Percentiles rank a stretch among this genome's conserved stretches.
phyloP scores from a whole-genome alignment of 2,888 invertebrate species.

The Phortica magna region DNA sequence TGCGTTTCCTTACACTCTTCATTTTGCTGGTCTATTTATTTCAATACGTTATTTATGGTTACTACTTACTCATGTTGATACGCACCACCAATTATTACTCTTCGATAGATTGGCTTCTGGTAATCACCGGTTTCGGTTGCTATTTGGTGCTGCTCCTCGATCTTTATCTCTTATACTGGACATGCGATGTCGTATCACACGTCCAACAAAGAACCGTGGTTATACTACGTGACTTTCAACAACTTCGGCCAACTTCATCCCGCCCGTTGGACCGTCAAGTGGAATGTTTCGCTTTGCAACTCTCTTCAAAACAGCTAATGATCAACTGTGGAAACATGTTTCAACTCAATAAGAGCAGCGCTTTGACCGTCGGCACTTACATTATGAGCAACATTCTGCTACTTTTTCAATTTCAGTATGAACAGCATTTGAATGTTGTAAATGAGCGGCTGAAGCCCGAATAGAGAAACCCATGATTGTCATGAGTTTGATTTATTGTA shows the following conservation, averaged over 20 bases:
- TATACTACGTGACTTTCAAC: slow-evolving; percentile 1
- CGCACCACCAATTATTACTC: background rate
- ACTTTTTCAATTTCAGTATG: slow-evolving; percentile 43
- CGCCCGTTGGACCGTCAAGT: background rate
- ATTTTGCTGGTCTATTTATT: slow-evolving; percentile 6
- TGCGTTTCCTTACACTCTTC: background rate
- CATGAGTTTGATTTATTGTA: too few relatives aligned
- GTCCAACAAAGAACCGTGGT: background rate
- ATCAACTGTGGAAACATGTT: slow-evolving; percentile 18
- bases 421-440: slow-evolving; percentile 31
- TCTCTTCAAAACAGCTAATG: background rate
- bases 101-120: too few relatives aligned
- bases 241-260: background rate
- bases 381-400: slow-evolving; percentile 41
- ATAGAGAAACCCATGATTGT: too few relatives aligned
- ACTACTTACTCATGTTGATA: background rate
- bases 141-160: slow-evolving; percentile 30
- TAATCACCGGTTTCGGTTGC: background rate
- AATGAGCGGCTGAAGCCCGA: background rate
- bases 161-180: slow-evolving; percentile 44
- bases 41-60: slow-evolving; percentile 21
- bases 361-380: slow-evolving; percentile 35
- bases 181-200: slow-evolving; percentile 34
- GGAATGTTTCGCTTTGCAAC: slow-evolving; percentile 16
- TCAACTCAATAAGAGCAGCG: slow-evolving; percentile 26